Evolutionary conservation across 1,140 invertebrate genomes (phyloP), one percentile per base, ranked within the genome.

Genomic region (Propsilocerus akamusi): DNA sequence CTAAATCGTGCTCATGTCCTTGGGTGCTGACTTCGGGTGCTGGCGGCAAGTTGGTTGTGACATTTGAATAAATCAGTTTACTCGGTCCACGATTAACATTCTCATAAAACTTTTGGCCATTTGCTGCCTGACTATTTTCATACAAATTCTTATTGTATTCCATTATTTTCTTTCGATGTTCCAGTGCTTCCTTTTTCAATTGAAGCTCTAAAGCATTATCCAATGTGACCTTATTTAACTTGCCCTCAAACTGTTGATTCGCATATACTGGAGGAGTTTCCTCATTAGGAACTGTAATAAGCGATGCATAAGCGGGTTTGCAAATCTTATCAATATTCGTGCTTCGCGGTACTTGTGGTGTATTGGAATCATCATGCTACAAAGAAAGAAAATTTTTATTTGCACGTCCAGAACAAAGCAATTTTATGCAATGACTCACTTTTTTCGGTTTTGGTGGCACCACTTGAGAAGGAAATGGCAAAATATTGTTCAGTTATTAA

Each of bases 1-100:
- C 34, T 17, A 4, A 4, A 41, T 20, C 22, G 12, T 5, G 14
- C 22, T 30, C 28, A 41, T 20, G 22, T 41, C 34, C 10, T 20
- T 3, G n/a, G 34, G 34, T 10, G n/a, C n/a, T n/a, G n/a, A n/a
- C n/a, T n/a, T n/a, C n/a, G n/a, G 34, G 34, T 20, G 34, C 14
- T 20, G 34, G 34, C 17, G 17, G 34, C 12, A 41, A n/a, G n/a
- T n/a, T n/a, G n/a, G n/a, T n/a, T n/a, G n/a, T 41, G 5, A 41
- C 10, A 41, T 41, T 41, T 41, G 34, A 41, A 41, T 41, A 41
- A 41, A 41, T 41, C 34, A 41, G 10, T 20, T 41, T 41, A 41
- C 11, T 17, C 10, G 8, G 14, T 41, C 22, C 14, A 41, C 22
- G 17, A 41, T 22, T 41, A 17, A 37, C 6, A 17, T 41, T 41